These are phyloP conservation scores for Abramis brama DNA, from an alignment of 2,113 vertebrate species.

Conservation along the genomic window DNA sequence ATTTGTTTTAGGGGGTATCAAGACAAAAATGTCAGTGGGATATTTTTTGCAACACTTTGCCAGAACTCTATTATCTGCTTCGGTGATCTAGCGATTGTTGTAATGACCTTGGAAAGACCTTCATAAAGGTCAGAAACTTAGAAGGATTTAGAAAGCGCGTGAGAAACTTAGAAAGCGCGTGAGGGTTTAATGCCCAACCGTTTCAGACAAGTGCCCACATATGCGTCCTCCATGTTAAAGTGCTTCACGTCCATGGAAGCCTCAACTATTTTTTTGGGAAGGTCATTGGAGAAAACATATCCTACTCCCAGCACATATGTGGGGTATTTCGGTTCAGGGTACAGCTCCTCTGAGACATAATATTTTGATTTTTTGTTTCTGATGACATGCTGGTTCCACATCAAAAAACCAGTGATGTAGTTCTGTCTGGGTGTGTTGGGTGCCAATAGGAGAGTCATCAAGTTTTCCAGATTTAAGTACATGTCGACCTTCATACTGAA, in stretches of 20 bases:
- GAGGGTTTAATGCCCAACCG: conserved; percentile 56
- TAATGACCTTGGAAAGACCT: conserved; percentile 65
- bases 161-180: no score
- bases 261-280: conserved; percentile 84
- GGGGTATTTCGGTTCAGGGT: conserved; percentile 83
- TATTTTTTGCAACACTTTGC: conserved; percentile 56
- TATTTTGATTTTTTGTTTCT: conserved; percentile 87
- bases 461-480: conserved; percentile 92
- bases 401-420: conserved; percentile 90
- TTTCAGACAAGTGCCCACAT: conserved; percentile 75
- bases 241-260: conserved; percentile 84
- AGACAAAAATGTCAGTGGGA: no score
- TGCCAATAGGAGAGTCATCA: conserved; percentile 85
- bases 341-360: conserved; percentile 88
- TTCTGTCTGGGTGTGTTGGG: conserved; percentile 80
- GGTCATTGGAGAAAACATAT: conserved; percentile 93
- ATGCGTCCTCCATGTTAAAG: conserved; percentile 90
- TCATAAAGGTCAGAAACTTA: conserved; percentile 63
- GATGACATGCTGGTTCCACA: conserved; percentile 84
- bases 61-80: conserved; percentile 65
- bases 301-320: conserved; percentile 91
- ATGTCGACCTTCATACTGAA: conserved; percentile 96
- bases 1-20: no score
- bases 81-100: conserved; percentile 64
- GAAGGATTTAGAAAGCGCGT: no score